These are phyloP conservation scores for Heliconius aoede DNA, from an alignment of 2,888 invertebrate genomes.

Conservation along the genomic window DNA sequence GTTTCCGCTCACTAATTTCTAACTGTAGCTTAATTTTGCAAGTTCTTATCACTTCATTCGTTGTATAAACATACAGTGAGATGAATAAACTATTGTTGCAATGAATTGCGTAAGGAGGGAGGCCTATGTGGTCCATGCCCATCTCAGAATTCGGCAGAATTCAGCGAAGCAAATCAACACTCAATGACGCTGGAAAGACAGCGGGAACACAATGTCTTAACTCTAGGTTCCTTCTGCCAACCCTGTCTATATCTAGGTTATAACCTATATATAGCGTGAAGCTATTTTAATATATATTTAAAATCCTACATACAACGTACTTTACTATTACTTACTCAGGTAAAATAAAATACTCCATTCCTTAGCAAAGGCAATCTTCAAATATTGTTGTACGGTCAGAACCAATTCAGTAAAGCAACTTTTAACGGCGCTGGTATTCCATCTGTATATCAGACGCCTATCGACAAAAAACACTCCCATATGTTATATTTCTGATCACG, in stretches of 20 bases:
- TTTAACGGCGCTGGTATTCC: constrained; percentile 53
- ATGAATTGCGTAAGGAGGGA: too few relatives aligned
- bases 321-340: background rate
- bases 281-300: background rate
- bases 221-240: too few relatives aligned
- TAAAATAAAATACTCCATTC: background rate
- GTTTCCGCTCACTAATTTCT: constrained; percentile 69
- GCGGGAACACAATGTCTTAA: too few relatives aligned
- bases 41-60: constrained; percentile 46
- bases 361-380: constrained; percentile 15
- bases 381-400: constrained; percentile 28
- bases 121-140: too few relatives aligned
- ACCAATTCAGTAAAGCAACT: constrained; percentile 43
- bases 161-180: too few relatives aligned
- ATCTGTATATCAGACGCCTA: constrained; percentile 65
- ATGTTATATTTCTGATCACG: constrained; percentile 82
- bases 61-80: background rate
- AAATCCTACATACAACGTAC: background rate
- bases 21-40: constrained; percentile 69
- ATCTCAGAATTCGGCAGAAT: too few relatives aligned
- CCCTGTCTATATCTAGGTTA: too few relatives aligned
- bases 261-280: background rate
- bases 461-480: constrained; percentile 73
- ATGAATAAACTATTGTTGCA: background rate
- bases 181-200: too few relatives aligned